phyloP scores from a whole-genome alignment of 2,797 vertebrate species.

The Malacoctenus gilli region DNA sequence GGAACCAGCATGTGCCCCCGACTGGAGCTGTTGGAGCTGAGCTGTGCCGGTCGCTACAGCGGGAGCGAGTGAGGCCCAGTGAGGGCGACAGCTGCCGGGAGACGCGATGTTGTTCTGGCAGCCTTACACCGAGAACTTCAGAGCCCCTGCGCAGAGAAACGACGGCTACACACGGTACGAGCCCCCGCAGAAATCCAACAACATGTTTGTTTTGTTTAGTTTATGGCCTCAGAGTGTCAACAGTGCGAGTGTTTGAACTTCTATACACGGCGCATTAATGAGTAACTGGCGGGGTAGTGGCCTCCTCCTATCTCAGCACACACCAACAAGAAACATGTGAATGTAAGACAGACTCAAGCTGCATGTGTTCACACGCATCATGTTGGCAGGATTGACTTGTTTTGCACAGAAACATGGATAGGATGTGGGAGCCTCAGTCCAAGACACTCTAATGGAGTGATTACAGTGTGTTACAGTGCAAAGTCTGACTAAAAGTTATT shows the following conservation, averaged over 20 bases:
- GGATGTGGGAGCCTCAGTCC: too few relatives aligned
- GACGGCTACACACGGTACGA: slow-evolving; percentile 74
- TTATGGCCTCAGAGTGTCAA: not conserved
- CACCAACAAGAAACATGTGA: too few relatives aligned
- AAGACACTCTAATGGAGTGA: too few relatives aligned
- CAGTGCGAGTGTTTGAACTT: too few relatives aligned
- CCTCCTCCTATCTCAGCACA: too few relatives aligned
- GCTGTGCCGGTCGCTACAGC: slow-evolving; percentile 8
- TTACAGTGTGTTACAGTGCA: too few relatives aligned
- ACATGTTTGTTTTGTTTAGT: not conserved
- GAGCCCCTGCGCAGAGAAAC: slow-evolving; percentile 58
- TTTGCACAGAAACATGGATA: too few relatives aligned
- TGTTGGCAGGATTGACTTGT: too few relatives aligned
- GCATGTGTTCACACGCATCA: too few relatives aligned
- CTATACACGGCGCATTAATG: not conserved
- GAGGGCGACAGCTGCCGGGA: slow-evolving; percentile 19
- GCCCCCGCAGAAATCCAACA: too few relatives aligned
- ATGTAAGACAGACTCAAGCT: too few relatives aligned
- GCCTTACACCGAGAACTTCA: slow-evolving; percentile 80
- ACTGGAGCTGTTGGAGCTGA: slow-evolving; percentile 19
- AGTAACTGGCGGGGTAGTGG: slow-evolving; percentile 2
- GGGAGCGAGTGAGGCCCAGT: slow-evolving; percentile 14
- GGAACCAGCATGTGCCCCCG: slow-evolving; percentile 17
- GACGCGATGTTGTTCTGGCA: slow-evolving; percentile 85
- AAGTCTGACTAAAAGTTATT: too few relatives aligned